phyloP scores from a whole-genome alignment of 2,113 vertebrate species.

The Gobius niger region DNA sequence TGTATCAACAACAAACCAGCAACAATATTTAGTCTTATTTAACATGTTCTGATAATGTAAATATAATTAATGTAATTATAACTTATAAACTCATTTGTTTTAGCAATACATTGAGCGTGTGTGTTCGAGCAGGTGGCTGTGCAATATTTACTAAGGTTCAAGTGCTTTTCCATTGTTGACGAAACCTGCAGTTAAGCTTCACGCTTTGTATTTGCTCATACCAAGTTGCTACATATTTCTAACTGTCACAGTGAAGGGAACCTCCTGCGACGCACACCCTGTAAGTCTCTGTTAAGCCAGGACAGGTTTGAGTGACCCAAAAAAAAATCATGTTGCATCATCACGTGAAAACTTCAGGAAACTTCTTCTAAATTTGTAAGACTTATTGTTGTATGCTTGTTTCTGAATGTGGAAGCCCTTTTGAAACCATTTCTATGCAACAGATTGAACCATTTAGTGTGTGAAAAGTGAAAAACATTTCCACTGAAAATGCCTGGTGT shows the following conservation, averaged over 20 bases:
- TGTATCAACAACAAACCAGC: too few species aligned
- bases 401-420: conserved; percentile 3
- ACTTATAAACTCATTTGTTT: too few species aligned
- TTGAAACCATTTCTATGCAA: conserved; percentile 1
- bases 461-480: conserved; percentile 20
- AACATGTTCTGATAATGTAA: too few species aligned
- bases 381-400: not conserved
- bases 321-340: not conserved
- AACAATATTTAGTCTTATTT: too few species aligned
- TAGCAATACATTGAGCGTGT: not conserved
- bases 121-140: not conserved
- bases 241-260: conserved; percentile 26
- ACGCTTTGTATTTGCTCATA: conserved; percentile 40
- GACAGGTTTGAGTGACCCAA: conserved; percentile 26
- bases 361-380: not conserved
- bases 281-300: conserved; percentile 32
- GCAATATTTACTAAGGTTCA: conserved; percentile 35
- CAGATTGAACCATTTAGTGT: not conserved
- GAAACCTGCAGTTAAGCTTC: conserved; percentile 29
- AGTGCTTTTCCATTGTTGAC: conserved; percentile 44
- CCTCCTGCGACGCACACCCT: conserved; percentile 47
- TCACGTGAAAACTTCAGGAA: not conserved
- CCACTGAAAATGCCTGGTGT: conserved; percentile 34
- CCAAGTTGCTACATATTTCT: conserved; percentile 38
- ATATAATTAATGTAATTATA: too few species aligned